A percentile compares a stretch with the other conserved stretches of the same genome.
Conservation (phyloP, 2,113 vertebrate species). For the Balaeniceps rex region DNA sequence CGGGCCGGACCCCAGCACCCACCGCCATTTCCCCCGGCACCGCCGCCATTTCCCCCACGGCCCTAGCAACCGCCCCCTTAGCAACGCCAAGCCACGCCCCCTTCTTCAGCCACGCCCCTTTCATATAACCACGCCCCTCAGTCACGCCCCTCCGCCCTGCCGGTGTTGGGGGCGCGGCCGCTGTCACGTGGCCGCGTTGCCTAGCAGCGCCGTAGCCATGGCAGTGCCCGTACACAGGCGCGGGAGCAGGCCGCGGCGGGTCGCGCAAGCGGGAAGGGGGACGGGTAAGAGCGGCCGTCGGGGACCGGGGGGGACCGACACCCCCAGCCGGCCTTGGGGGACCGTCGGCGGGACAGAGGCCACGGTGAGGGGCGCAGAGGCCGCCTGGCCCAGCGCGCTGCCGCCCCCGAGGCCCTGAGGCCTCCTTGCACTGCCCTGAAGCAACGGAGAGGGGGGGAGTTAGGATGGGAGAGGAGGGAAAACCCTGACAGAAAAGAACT, state of each 20-base stretch:
- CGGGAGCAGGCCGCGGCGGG: not conserved
- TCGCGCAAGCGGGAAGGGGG: not conserved
- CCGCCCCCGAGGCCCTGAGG: not conserved
- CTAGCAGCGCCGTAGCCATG: not conserved
- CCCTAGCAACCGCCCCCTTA: not conserved
- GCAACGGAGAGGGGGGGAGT: not conserved
- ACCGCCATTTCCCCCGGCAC: not conserved
- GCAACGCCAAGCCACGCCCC: not conserved
- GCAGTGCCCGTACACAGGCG: not conserved
- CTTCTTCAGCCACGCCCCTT: not conserved
- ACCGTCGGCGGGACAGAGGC: not conserved
- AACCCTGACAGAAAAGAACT: not conserved
- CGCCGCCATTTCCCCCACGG: not conserved
- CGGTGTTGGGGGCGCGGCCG: too few species aligned
- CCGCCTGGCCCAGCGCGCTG: not conserved
- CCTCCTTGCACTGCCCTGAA: not conserved
- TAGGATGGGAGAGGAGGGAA: not conserved
- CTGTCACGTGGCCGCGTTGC: not conserved
- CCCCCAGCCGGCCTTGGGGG: too few species aligned
- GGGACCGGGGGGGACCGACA: not conserved
- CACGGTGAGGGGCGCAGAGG: not conserved
- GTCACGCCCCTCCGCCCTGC: not conserved
- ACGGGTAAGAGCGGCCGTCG: not conserved
- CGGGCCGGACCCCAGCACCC: rapidly evolving
- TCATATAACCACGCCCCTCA: not conserved